A percentile compares a stretch with the other conserved stretches of the same genome.
Evolutionary conservation across 2,113 vertebrate genomes (phyloP).

Genomic region (Zeus faber): DNA sequence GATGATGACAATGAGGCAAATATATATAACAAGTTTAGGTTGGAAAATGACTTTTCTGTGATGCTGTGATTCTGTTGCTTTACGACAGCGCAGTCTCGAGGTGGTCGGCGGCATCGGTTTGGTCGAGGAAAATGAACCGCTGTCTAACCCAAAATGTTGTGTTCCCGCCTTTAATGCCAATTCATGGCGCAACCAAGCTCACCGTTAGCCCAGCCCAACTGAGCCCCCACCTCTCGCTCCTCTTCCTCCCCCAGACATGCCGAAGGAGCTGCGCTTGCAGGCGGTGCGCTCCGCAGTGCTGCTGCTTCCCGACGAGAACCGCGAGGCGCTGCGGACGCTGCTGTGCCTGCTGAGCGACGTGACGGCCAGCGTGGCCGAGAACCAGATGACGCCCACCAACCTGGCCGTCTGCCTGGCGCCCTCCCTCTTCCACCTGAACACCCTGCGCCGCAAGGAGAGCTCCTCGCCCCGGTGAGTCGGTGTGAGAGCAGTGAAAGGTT

Average conservation of each 20-base stretch:
- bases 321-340: conserved; percentile 87
- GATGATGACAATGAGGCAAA: too few relatives aligned
- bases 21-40: too few relatives aligned
- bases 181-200: conserved; percentile 10
- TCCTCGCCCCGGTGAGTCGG: conserved; percentile 82
- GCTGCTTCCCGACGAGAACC: conserved; percentile 89
- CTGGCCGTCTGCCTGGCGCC: conserved; percentile 95
- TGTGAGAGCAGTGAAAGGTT: not conserved
- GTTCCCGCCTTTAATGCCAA: too few relatives aligned
- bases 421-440: conserved; percentile 95
- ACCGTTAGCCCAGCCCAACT: conserved; percentile 8
- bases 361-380: conserved; percentile 83
- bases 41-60: too few relatives aligned
- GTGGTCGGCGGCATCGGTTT: too few relatives aligned
- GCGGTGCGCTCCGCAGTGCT: conserved; percentile 87
- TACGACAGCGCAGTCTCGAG: too few relatives aligned
- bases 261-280: conserved; percentile 90
- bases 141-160: too few relatives aligned
- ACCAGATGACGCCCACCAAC: conserved; percentile 98
- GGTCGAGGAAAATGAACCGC: too few relatives aligned
- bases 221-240: not conserved
- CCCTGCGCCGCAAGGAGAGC: conserved; percentile 86
- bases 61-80: too few relatives aligned
- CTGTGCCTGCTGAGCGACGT: conserved; percentile 92
- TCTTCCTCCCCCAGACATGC: conserved; percentile 78